Percentiles rank a stretch among this genome's conserved stretches.
phyloP scores from a whole-genome alignment of 2,888 invertebrate genomes.

The Odontothrips loti region DNA sequence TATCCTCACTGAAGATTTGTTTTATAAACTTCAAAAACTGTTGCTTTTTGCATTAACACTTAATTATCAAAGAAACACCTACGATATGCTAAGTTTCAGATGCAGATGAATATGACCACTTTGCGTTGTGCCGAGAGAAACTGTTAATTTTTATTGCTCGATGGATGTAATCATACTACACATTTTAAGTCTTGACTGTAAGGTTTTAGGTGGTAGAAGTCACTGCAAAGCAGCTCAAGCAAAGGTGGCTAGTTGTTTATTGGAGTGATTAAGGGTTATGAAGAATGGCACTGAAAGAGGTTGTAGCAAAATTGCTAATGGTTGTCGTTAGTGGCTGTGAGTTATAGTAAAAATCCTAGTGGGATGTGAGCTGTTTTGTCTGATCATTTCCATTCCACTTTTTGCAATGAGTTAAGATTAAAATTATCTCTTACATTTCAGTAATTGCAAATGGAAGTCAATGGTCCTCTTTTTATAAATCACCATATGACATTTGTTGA shows the following conservation, averaged over 20 bases:
- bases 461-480: background rate
- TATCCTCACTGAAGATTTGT: background rate
- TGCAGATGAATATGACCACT: background rate
- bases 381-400: conserved; percentile 1
- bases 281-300: background rate
- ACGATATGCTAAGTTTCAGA: background rate
- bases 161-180: background rate
- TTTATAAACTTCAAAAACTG: background rate
- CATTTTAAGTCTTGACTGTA: background rate
- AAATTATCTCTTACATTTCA: background rate
- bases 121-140: background rate
- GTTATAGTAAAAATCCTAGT: background rate
- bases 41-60: background rate
- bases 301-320: background rate
- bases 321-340: background rate
- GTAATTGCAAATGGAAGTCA: background rate
- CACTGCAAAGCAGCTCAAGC: background rate
- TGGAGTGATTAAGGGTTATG: background rate
- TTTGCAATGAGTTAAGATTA: background rate
- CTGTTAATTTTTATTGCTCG: background rate
- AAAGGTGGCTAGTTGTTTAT: background rate
- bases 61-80: background rate
- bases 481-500: background rate
- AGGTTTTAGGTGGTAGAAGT: background rate
- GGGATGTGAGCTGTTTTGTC: background rate